A percentile compares a stretch with the other conserved stretches of the same genome.
phyloP scores from a whole-genome alignment of 30 jellyfish, hydroid and myxozoan genomes.

The Turritopsis rubra region DNA sequence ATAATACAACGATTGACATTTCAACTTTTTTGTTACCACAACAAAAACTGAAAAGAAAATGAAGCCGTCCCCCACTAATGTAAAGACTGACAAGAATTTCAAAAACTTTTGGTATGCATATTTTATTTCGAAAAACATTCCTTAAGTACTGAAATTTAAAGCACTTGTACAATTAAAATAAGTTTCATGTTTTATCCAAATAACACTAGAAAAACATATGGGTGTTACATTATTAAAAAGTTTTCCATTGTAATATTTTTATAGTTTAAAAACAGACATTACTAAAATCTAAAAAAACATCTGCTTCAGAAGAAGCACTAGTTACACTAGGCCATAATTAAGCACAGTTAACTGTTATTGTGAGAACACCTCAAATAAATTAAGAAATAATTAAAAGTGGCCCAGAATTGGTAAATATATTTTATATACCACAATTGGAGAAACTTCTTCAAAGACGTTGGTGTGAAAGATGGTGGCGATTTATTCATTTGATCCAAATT shows the following conservation, averaged over 20 bases:
- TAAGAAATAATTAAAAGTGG: not conserved
- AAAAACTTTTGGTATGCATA: not conserved
- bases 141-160: not conserved
- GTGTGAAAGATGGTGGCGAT: not conserved
- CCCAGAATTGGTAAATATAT: too few relatives aligned
- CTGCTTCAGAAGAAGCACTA: not conserved
- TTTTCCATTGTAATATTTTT: too few relatives aligned
- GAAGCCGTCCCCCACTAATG: not conserved
- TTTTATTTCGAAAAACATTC: not conserved
- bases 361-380: too few relatives aligned
- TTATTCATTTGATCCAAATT: not conserved
- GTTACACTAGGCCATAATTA: not conserved
- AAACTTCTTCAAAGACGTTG: not conserved
- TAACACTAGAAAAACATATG: too few relatives aligned
- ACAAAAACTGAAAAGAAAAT: not conserved
- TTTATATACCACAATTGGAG: too few relatives aligned
- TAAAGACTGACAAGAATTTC: not conserved
- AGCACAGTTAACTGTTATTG: not conserved
- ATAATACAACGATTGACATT: not conserved
- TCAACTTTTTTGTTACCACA: not conserved
- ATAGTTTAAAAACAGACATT: not conserved
- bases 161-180: not conserved
- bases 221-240: not conserved
- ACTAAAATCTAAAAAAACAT: not conserved
- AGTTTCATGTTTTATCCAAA: not conserved